These are phyloP conservation scores for Tamias sibiricus DNA, from an alignment of 2,113 vertebrate genomes.

Conservation along the genomic window DNA sequence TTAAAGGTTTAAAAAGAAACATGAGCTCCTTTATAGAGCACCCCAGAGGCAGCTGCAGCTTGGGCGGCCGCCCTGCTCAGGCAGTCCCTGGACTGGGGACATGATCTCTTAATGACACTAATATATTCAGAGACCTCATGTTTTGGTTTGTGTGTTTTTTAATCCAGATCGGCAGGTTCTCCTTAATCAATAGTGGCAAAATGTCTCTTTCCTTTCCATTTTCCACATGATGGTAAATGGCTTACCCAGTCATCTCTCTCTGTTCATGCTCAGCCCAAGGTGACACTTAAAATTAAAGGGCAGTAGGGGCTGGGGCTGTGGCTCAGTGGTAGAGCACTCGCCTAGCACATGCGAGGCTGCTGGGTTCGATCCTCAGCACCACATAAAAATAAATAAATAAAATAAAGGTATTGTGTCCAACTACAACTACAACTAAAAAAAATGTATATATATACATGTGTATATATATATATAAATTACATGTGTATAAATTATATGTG, in stretches of 20 bases:
- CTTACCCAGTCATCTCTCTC: not conserved
- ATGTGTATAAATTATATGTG: too few relatives aligned
- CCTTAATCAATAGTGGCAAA: slow-evolving; percentile 66
- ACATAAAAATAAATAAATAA: too few relatives aligned
- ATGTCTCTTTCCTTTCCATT: slow-evolving; percentile 49
- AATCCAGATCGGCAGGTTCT: slow-evolving; percentile 47
- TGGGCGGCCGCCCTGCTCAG: not conserved
- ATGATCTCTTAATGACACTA: not conserved
- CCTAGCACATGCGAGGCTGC: too few relatives aligned
- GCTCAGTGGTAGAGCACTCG: too few relatives aligned
- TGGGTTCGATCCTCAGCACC: too few relatives aligned
- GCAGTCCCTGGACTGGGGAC: not conserved
- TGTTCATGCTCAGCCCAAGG: not conserved
- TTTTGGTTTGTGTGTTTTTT: slow-evolving; percentile 53
- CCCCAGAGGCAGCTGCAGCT: not conserved
- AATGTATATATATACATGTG: too few relatives aligned
- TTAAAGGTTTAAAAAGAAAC: not conserved
- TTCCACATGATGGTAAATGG: not conserved
- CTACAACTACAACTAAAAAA: too few relatives aligned
- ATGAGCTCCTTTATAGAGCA: not conserved
- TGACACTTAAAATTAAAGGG: not conserved
- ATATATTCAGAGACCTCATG: slow-evolving; percentile 20
- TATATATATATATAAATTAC: too few relatives aligned
- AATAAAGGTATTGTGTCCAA: too few relatives aligned
- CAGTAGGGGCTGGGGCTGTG: too few relatives aligned